Conservation (phyloP, 2,113 vertebrate genomes). For the Tupaia tana region DNA sequence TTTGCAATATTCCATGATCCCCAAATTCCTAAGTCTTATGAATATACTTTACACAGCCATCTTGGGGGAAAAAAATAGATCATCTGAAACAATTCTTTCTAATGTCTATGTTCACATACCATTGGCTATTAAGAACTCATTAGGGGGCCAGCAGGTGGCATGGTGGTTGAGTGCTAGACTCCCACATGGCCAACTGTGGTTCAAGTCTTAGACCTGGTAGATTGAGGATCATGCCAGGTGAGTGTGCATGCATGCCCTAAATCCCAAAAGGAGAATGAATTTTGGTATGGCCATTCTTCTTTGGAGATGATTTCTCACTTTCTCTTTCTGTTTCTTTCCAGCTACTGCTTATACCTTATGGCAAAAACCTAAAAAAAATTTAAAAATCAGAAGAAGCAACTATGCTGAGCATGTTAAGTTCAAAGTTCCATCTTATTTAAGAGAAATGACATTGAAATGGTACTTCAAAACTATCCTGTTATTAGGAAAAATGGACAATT, state of each 20-base stretch:
- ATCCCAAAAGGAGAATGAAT: no score
- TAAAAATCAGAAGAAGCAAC: neutral
- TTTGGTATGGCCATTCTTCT: no score
- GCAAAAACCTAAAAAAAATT: no score
- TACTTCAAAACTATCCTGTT: constrained; percentile 41
- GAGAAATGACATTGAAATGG: neutral
- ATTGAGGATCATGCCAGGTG: no score
- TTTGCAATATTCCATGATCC: neutral
- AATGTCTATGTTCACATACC: constrained; percentile 48
- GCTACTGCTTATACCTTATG: no score
- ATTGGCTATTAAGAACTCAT: constrained; percentile 21
- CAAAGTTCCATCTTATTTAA: constrained; percentile 52
- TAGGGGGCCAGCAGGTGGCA: no score
- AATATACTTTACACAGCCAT: neutral
- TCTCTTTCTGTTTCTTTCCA: no score
- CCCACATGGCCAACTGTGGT: no score
- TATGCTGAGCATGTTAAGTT: neutral
- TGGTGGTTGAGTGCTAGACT: no score
- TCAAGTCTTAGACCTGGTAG: no score
- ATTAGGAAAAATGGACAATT: neutral
- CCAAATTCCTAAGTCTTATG: neutral
- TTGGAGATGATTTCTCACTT: no score
- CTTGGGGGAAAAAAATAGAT: neutral
- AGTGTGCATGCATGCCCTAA: no score
- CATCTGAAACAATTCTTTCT: neutral